Base-by-base conservation (phyloP, 2,797 vertebrate genomes). In the Epinephelus awoara region DNA sequence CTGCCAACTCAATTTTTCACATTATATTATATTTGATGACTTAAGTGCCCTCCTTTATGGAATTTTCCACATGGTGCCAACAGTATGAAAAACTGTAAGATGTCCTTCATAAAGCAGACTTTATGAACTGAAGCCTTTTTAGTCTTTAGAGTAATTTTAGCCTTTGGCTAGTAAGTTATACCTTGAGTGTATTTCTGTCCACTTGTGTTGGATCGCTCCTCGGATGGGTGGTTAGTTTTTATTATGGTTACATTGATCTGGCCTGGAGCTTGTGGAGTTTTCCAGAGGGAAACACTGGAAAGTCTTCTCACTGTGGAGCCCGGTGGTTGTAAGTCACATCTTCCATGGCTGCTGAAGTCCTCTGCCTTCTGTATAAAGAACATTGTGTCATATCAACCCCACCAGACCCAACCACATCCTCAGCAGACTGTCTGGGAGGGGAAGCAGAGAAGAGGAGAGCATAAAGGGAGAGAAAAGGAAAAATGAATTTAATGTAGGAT, bases 211-310 rank as follows among this genome's bases (percentile, higher is more conserved):
- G 81, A 81, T 68, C 6, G 0, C 76, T 68, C 56, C 52, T 15
- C 18, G 34, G 82, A 79, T 15, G 64, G 50, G 72, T 74, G 82
- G 81, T 87, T 83, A 54, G 65, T 83, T 89, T 90, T 90, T 92
- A 88, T 91, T 84, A 83, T 87, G 84, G 71, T 80, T 80, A 84
- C 73, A 62, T 57, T 84, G 75, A 86, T 88, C 74, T 87, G 84
- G 79, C 67, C 49, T 72, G 69, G 52, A 88, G 73, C 68, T 52
- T 7, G 68, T 82, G 84, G 78, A 91, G 87, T 91, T 94, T 94
- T 94, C 91, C 91, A 92, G 77, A 89, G 73, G 74, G 87, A 78
- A 79, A 67, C 80, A 42, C 89, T 95, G 93, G 93, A 94, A 95
- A 95, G 69, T 86, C 84, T 80, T 75, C 73, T 89, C 64, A 29